Conservation (phyloP, 2,888 invertebrate species). For the Stramonita haemastoma region DNA sequence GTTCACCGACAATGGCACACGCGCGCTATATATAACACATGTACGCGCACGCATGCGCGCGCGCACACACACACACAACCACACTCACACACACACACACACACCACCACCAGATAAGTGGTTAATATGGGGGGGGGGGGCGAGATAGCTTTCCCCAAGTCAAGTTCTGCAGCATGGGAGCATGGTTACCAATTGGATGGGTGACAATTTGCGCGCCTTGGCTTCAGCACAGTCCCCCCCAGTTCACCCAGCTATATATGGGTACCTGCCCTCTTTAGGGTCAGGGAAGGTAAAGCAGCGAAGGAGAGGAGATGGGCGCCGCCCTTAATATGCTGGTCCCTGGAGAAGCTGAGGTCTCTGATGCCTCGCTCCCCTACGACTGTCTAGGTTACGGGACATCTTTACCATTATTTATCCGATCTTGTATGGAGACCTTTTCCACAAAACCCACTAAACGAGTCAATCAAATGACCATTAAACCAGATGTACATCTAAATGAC, state of each 20-base stretch:
- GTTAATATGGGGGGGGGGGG: neutral
- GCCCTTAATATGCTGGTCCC: too few relatives aligned
- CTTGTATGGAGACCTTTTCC: neutral
- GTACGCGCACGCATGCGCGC: conserved; percentile 3
- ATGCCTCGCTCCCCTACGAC: too few relatives aligned
- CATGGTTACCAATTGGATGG: too few relatives aligned
- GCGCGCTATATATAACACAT: neutral
- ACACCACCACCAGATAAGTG: too few relatives aligned
- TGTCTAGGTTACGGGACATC: neutral
- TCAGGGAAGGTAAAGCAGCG: too few relatives aligned
- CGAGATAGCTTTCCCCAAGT: neutral
- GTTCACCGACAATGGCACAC: neutral
- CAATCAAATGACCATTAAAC: neutral
- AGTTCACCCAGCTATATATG: too few relatives aligned
- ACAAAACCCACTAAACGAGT: neutral
- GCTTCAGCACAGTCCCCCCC: too few relatives aligned
- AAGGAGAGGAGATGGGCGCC: too few relatives aligned
- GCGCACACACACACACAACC: conserved; percentile 6
- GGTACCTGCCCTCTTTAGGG: too few relatives aligned
- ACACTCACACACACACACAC: conserved; percentile 2
- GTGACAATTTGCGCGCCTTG: too few relatives aligned
- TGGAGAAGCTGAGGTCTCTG: too few relatives aligned
- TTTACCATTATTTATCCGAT: neutral
- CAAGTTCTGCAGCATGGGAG: neutral
- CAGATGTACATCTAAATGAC: too few relatives aligned